Percentiles rank a stretch among this genome's conserved stretches.
These are phyloP conservation scores for Zonotrichia albicollis DNA, from an alignment of 2,797 vertebrate genomes.

Conservation along the genomic window DNA sequence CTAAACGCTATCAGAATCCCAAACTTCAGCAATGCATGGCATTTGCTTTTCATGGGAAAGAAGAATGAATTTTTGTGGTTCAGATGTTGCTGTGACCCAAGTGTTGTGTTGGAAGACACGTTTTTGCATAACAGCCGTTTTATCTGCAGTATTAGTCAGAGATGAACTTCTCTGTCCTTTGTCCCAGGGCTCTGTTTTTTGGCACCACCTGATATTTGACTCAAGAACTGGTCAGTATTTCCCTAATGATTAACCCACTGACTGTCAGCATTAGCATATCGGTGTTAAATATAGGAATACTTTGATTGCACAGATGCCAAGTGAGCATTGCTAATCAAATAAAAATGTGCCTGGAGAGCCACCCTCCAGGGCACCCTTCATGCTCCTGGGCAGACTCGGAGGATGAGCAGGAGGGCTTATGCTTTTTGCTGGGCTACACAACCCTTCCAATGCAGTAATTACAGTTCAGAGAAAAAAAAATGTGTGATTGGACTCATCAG, in stretches of 20 bases:
- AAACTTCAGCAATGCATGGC: not conserved
- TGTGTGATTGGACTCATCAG: not conserved
- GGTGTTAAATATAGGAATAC: conserved; percentile 2
- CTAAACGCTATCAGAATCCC: not conserved
- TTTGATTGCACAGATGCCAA: conserved; percentile 20
- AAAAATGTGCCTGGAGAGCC: conserved; percentile 4
- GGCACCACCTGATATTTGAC: conserved; percentile 49
- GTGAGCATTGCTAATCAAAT: conserved; percentile 19
- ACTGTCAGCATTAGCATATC: not conserved
- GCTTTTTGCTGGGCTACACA: not conserved
- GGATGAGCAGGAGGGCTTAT: not conserved
- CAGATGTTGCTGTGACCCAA: conserved; percentile 23
- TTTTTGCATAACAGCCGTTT: conserved; percentile 19
- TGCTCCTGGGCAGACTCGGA: not conserved
- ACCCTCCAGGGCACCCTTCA: not conserved
- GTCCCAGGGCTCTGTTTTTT: conserved; percentile 5
- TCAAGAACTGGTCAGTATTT: conserved; percentile 52
- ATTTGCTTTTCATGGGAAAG: not conserved
- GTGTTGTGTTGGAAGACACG: not conserved
- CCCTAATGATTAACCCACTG: conserved; percentile 47
- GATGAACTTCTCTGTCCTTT: conserved; percentile 25
- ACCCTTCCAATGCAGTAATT: not conserved
- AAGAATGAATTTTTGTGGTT: conserved; percentile 9
- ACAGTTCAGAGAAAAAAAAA: not conserved
- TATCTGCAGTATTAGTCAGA: conserved; percentile 55